Evolutionary conservation across 2,888 invertebrate genomes (phyloP), one percentile per base, ranked within the genome.

Genomic region (Camptogramma bilineatum): DNA sequence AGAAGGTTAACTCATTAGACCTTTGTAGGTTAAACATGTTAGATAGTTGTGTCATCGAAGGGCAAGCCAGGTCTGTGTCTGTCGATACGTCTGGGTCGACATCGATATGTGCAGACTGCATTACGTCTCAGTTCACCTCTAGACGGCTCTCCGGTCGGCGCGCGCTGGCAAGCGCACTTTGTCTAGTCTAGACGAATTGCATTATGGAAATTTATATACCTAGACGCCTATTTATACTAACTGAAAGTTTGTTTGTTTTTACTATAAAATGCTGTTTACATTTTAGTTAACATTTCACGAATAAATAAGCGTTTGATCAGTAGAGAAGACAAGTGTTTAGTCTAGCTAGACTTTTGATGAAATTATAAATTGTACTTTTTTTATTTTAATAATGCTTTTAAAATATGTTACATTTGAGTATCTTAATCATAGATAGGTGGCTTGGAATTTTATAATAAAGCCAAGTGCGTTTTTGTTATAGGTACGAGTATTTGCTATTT

Each of bases 161-260:
- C 79, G 71, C 83, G 82, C 76, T 74, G 74, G 73, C 80, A 78
- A 79, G 83, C 83, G 80, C 84, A 86, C 86, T 85, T 82, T 78
- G 85, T 83, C 87, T 84, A 82, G 90, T 90, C 90, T 91, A 91
- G 91, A 91, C 91, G 90, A 90, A 90, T 91, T 91, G 90, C 88
- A 91, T 91, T 91, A 92, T 91, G 88, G 84, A 85, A 90, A 91
- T 90, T 81, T 82, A 83, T 80, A 79, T 78, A 81, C 81, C 81
- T 85, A 86, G 83, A 81, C 81, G 73, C 74, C 80, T 82, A 83
- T 83, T 83, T 82, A 81, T 75, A 81, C 77, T 73, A 78, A 78
- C 79, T 71, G 76, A 79, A 76, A 79, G 76, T 77, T 78, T 68
- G 69, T 71, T 71, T 69, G 65, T 67, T 72, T 69, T 70, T 66